Evolutionary conservation across 2,113 vertebrate genomes (phyloP).

Genomic region (Ramphastos sulfuratus): DNA sequence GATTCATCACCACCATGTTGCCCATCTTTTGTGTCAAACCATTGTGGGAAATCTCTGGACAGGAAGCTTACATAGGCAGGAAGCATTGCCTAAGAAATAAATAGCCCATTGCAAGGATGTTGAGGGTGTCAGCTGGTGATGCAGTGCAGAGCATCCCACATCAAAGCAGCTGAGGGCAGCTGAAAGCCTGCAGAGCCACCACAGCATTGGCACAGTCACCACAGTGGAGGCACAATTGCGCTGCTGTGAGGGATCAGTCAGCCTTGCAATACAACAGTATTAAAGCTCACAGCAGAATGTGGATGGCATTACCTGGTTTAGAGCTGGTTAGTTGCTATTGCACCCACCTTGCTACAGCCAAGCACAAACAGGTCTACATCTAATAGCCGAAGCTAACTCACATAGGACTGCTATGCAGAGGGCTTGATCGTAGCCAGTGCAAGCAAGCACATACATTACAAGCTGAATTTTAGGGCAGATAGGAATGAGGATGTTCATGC

Average conservation of each 20-base stretch:
- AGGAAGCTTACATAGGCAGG: background rate
- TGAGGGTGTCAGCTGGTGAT: rapidly evolving
- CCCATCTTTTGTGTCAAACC: rapidly evolving
- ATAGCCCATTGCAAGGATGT: background rate
- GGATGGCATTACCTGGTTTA: background rate
- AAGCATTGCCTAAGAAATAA: background rate
- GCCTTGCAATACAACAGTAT: background rate
- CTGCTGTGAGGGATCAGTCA: background rate
- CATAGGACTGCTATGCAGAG: background rate
- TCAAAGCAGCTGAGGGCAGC: background rate
- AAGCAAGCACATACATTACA: background rate
- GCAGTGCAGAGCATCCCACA: background rate
- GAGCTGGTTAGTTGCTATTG: background rate
- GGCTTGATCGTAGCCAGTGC: background rate
- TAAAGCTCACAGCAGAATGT: background rate
- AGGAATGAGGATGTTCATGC: background rate
- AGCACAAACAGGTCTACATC: background rate
- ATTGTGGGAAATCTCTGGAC: background rate
- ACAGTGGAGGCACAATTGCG: background rate
- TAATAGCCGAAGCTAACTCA: background rate
- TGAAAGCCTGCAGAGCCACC: background rate
- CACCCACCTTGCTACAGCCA: background rate
- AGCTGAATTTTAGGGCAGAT: no score
- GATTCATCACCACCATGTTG: background rate
- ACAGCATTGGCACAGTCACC: background rate